These are phyloP conservation scores for Apodemia hepburni DNA, from an alignment of 2,888 invertebrate genomes.

Conservation along the genomic window DNA sequence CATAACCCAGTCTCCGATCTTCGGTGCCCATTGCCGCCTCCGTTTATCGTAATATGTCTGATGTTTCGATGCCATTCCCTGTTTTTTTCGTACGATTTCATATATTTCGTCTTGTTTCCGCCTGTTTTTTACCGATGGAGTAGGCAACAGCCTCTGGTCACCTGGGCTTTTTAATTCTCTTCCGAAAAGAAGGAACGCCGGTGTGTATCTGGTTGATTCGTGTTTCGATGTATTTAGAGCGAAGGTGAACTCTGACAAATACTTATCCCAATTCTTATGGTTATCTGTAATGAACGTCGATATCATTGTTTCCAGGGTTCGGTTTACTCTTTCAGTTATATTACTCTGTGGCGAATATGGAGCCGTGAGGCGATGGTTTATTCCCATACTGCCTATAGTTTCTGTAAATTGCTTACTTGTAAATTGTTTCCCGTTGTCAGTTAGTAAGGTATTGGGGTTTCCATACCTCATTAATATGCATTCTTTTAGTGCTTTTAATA, in stretches of 20 bases:
- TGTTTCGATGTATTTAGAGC: conserved; percentile 38
- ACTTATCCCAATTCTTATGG: conserved; percentile 33
- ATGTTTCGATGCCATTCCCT: too few relatives aligned
- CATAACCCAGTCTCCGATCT: too few relatives aligned
- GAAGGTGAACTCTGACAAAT: conserved; percentile 35
- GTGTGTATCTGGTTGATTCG: conserved; percentile 34
- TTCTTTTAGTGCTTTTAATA: conserved; percentile 24
- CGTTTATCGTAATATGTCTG: too few relatives aligned
- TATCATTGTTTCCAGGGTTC: conserved; percentile 38
- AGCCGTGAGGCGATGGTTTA: conserved; percentile 27
- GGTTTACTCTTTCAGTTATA: conserved; percentile 41
- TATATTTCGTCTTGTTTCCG: too few relatives aligned
- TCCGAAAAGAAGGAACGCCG: conserved; percentile 16
- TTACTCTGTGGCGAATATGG: conserved; percentile 43
- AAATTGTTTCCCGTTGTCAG: conserved; percentile 34
- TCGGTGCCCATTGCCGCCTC: too few relatives aligned
- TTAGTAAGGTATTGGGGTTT: conserved; percentile 24
- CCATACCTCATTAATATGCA: conserved; percentile 30
- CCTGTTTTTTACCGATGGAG: too few relatives aligned
- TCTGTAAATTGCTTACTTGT: conserved; percentile 24
- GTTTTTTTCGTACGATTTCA: too few relatives aligned
- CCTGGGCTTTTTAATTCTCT: too few relatives aligned
- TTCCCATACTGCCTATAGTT: conserved; percentile 18
- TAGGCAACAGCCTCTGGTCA: too few relatives aligned
- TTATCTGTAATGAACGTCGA: conserved; percentile 31